Evolutionary conservation across 23 tunicate species (phyloP).

Genomic region (Halocynthia roretzi): DNA sequence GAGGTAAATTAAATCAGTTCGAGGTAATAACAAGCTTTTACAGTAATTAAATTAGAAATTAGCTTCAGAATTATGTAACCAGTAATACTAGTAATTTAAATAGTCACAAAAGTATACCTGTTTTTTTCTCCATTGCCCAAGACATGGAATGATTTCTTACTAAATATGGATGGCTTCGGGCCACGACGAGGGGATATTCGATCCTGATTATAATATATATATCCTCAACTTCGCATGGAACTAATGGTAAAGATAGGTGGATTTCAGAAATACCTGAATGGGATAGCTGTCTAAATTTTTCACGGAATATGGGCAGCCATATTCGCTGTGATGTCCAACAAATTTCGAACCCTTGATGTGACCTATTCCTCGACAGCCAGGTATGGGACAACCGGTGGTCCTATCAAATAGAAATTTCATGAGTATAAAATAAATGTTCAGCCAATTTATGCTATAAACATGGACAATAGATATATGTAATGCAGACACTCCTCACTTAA

Average conservation of each 20-base stretch:
- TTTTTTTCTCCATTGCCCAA: too few relatives aligned
- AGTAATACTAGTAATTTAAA: too few relatives aligned
- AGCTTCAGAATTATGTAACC: too few relatives aligned
- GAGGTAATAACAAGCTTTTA: too few relatives aligned
- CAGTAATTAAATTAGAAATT: too few relatives aligned
- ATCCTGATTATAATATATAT: constrained; percentile 3
- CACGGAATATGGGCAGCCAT: constrained; percentile 74
- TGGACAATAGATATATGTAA: too few relatives aligned
- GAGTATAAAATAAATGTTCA: too few relatives aligned
- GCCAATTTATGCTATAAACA: too few relatives aligned
- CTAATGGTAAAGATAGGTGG: neutral
- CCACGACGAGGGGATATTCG: constrained; percentile 16
- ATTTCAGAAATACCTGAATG: constrained; percentile 3
- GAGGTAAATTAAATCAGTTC: too few relatives aligned
- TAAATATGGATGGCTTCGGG: constrained; percentile 12
- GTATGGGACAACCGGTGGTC: constrained; percentile 50
- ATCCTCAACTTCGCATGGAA: neutral
- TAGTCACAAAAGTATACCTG: too few relatives aligned
- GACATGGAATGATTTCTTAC: too few relatives aligned
- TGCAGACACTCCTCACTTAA: too few relatives aligned
- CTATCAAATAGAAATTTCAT: constrained; percentile 1
- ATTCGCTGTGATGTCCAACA: constrained; percentile 55
- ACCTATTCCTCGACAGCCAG: constrained; percentile 64
- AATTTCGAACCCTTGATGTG: constrained; percentile 38
- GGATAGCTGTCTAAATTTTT: constrained; percentile 44